Base-by-base conservation (phyloP, 2,888 invertebrate species). In the Leptothorax acervorum region DNA sequence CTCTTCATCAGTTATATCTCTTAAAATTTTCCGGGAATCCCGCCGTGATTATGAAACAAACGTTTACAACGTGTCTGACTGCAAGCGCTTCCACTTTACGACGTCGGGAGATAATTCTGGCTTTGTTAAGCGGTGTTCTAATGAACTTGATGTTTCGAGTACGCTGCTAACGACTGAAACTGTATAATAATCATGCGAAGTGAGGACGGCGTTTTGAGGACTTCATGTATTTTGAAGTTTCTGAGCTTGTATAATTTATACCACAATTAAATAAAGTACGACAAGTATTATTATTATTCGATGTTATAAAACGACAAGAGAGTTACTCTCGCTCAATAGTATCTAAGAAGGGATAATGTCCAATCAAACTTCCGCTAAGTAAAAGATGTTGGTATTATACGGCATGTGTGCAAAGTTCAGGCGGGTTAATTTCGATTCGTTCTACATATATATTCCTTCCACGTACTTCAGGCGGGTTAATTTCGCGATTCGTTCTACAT, bases 121-220 rank as follows among this genome's bases (percentile, higher is more conserved):
- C 75, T 79, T 74, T 74, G 74, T 35, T 31, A 53, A 79, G 35
- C 15, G 48, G 35, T 23, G 57, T 45, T 74, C 74, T 79, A 79
- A 79, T 45, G 74, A 79, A 79, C 79, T 79, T 74, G 57, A 79
- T 73, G 74, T 74, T 74, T 79, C 74, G 45, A 71, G 79, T 39
- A 51, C 75, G 45, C 31, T 23, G 45, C 23, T 74, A 79, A 79
- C 75, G 57, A 78, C 23, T 45, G 23, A 79, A 79, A 79, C 74
- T 79, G 45, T 6, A 35, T 79, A 74, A 73, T 35, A 73, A 73
- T 68, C 39, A n/a, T 8, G 53, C 39, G 39, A 70, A 76, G 53
- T 76, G 70, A 35, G 35, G 5, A 35, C 35, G 35, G 35, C 45
- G 23, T 23, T 73, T 57, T 35, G 31, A 79, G 35, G 3, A 15